A percentile compares a stretch with the other conserved stretches of the same genome.
Conservation (phyloP, 2,113 vertebrate genomes). For the Cebus imitator region DNA sequence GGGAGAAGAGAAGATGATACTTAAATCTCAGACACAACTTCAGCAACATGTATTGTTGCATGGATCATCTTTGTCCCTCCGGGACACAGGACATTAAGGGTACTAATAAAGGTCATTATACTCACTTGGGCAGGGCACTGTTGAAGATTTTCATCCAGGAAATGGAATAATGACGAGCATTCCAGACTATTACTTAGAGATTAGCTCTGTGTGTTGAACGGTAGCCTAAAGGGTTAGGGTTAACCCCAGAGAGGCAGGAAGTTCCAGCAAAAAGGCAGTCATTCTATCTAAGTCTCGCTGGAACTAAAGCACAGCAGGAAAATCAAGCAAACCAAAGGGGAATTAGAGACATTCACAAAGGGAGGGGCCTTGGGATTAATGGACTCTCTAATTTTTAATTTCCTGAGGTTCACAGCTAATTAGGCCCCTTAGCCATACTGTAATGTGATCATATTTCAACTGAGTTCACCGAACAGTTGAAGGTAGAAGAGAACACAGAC, state of each 20-base stretch:
- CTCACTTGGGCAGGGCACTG: neutral
- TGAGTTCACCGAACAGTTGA: neutral
- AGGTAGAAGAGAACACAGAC: conserved; percentile 1
- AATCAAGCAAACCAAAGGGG: neutral
- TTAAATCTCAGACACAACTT: neutral
- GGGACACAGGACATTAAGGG: neutral
- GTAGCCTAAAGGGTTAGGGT: neutral
- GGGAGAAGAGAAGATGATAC: neutral
- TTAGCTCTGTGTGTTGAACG: neutral
- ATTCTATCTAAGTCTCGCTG: neutral
- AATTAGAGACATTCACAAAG: conserved; percentile 29
- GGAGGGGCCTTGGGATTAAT: conserved; percentile 33
- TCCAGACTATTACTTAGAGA: conserved; percentile 38
- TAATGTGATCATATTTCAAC: conserved; percentile 67
- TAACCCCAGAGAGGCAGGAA: conserved; percentile 22
- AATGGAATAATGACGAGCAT: conserved; percentile 42
- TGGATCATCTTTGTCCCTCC: neutral
- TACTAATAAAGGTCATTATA: neutral
- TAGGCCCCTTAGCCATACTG: conserved; percentile 52
- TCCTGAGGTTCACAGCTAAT: conserved; percentile 66
- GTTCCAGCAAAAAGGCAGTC: conserved; percentile 17
- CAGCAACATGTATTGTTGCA: no score
- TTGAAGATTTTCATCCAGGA: conserved; percentile 33
- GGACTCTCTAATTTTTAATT: conserved; percentile 63
- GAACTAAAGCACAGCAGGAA: conserved; percentile 44